phyloP scores from a whole-genome alignment of 2,113 vertebrate genomes.

The Heterotilapia buettikoferi region DNA sequence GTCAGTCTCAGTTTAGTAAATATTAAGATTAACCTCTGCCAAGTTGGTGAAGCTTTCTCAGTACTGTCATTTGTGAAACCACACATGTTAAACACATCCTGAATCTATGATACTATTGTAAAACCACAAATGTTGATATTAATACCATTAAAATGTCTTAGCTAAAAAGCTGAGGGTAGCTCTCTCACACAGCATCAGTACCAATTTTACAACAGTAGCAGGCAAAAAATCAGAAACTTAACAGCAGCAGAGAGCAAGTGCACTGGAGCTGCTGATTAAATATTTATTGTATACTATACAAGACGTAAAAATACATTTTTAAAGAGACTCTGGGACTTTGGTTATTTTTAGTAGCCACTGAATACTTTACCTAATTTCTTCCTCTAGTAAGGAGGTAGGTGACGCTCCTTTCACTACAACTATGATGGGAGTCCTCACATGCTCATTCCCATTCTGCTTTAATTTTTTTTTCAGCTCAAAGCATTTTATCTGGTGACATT shows the following conservation, averaged over 20 bases:
- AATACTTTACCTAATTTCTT: conserved; percentile 31
- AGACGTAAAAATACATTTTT: conserved; percentile 36
- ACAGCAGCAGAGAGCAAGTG: not conserved
- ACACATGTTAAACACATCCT: not conserved
- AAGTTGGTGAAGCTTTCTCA: not conserved
- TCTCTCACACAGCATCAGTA: not conserved
- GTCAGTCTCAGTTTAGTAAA: not conserved
- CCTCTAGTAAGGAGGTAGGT: conserved; percentile 25
- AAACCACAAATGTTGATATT: not conserved
- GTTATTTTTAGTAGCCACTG: conserved; percentile 47
- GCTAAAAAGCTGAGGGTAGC: not conserved
- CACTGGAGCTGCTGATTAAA: conserved; percentile 15
- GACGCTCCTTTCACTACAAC: not conserved
- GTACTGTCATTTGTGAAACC: not conserved
- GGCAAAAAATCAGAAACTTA: not conserved
- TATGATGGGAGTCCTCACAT: not conserved
- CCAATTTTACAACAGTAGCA: not conserved
- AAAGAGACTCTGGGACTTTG: conserved; percentile 30
- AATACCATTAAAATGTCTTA: not conserved
- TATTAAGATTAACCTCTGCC: not conserved
- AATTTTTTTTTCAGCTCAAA: not conserved
- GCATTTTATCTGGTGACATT: not conserved
- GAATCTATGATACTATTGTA: not conserved
- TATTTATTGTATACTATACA: conserved; percentile 39
- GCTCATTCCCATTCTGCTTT: not conserved